Evolutionary conservation across 2,113 vertebrate genomes (phyloP), one percentile per base, ranked within the genome.

Genomic region (Furnarius figulus): DNA sequence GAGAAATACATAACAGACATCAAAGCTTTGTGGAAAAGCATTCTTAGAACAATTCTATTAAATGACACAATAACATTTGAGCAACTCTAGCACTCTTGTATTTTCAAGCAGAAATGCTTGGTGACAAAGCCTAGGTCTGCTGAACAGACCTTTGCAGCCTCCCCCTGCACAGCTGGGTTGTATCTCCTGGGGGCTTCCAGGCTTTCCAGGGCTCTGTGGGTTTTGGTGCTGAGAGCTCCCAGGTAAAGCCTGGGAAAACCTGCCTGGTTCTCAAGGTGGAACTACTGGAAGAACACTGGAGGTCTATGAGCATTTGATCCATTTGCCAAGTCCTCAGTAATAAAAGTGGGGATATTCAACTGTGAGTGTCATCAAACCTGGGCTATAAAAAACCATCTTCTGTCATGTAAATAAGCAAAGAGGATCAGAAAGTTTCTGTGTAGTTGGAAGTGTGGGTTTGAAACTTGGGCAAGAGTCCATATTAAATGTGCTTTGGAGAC

Each of bases 291-390:
- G 14, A 44, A 37, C 39, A 22, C 31, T 27, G 33, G 39, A 80
- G 30, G 9, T 19, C 10, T 49, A 7, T 19, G 15, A 47, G 8
- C 10, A 22, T 7, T 35, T 2, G 1, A 13, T 50, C 65, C 0
- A 1, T 63, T 72, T 80, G 19, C 25, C 33, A 76, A 80, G 31
- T 55, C 33, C 42, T 76, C 30, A 44, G 15, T 12, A 42, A 52
- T 37, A 42, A 39, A 14, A 15, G 23, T 37, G 6, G 3, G 5
- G 47, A 28, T 39, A 66, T 35, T 53, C 5, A 40, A 5, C 8
- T 19, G 35, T 37, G 67, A 80, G 63, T 0, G 1, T 89, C 63
- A 25, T 28, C 31, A 49, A 72, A 37, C 9, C 21, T 16, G 31
- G 24, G 31, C 19, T 80, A 16, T 62, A 33, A 67, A 62, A 35